phyloP scores from a whole-genome alignment of 2,113 vertebrate species.

The Polypterus bichir region DNA sequence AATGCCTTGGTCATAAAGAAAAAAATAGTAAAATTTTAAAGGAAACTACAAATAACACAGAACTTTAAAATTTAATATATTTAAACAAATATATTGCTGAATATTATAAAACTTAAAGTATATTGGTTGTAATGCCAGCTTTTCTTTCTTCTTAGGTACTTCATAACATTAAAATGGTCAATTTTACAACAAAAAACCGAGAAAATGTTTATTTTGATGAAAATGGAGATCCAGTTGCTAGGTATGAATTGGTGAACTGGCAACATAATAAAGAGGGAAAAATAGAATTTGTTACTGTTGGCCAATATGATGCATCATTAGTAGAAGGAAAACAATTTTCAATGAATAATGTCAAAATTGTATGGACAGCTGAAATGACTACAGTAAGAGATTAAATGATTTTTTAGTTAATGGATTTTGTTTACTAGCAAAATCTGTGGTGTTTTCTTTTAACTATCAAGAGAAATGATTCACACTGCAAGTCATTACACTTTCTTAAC shows the following conservation, averaged over 20 bases:
- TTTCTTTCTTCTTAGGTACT: not conserved
- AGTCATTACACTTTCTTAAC: too few relatives aligned
- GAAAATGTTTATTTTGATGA: not conserved
- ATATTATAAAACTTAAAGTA: too few relatives aligned
- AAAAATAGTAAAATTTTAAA: too few relatives aligned
- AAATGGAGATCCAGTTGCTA: not conserved
- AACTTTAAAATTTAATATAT: too few relatives aligned
- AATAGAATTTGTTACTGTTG: not conserved
- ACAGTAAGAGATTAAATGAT: not conserved
- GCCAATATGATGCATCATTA: not conserved
- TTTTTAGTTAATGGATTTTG: too few relatives aligned
- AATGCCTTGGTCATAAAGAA: too few relatives aligned
- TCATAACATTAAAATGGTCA: not conserved
- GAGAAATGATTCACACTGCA: too few relatives aligned
- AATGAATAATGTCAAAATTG: not conserved
- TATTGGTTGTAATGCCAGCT: too few relatives aligned
- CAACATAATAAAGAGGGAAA: conserved; percentile 11
- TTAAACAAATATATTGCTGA: too few relatives aligned
- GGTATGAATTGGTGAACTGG: conserved; percentile 6
- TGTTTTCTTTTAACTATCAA: too few relatives aligned
- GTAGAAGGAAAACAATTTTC: not conserved
- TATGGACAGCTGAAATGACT: not conserved
- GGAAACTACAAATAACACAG: too few relatives aligned
- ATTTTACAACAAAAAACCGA: not conserved
- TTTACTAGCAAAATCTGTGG: too few relatives aligned